A percentile compares a stretch with the other conserved stretches of the same genome.
Evolutionary conservation across 2,888 invertebrate genomes (phyloP).

Genomic region (Syrphus vitripennis): DNA sequence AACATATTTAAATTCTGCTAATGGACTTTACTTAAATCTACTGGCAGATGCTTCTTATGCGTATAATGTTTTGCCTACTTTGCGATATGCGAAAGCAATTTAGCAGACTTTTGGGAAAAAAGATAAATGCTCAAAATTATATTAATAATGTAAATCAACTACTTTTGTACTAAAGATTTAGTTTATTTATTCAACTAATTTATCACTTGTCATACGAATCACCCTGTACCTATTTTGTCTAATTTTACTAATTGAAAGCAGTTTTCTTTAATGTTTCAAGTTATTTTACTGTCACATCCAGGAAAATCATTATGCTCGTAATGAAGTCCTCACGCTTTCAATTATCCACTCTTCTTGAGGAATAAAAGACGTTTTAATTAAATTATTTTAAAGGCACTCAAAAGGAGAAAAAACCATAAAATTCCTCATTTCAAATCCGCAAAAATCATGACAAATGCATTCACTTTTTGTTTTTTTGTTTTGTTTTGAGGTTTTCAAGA

Average conservation of each 20-base stretch:
- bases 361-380: slow-evolving; percentile 29
- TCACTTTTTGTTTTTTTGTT: slow-evolving; percentile 51
- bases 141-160: not conserved
- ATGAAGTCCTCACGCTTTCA: slow-evolving; percentile 46
- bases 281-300: not conserved
- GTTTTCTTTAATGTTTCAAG: not conserved
- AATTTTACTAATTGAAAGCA: not conserved
- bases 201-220: not conserved
- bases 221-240: not conserved
- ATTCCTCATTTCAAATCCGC: slow-evolving; percentile 37
- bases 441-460: slow-evolving; percentile 58
- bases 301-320: slow-evolving; percentile 1
- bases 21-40: not conserved
- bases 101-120: not conserved
- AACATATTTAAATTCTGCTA: not conserved
- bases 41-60: not conserved
- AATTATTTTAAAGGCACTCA: slow-evolving; percentile 29
- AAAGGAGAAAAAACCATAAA: not conserved
- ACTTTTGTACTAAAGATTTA: not conserved
- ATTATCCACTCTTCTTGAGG: not conserved
- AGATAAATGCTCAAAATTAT: not conserved
- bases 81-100: not conserved
- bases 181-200: too few species aligned
- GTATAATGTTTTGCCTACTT: too few species aligned
- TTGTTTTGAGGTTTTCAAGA: not conserved